phyloP scores from a whole-genome alignment of 2,888 invertebrate genomes.

The Esperia sulphurella region DNA sequence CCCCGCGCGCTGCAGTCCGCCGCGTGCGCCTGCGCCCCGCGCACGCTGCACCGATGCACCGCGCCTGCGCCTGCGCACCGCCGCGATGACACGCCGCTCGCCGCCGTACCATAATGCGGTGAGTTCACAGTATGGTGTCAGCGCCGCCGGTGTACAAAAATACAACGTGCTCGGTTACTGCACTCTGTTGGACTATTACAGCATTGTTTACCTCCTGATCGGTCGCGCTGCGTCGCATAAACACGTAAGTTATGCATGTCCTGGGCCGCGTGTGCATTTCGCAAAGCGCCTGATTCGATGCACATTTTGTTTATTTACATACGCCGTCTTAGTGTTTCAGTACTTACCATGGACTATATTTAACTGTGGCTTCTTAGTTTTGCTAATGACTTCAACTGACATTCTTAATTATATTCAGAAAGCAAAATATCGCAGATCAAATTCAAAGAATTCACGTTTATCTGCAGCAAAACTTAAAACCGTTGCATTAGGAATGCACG shows the following conservation, averaged over 20 bases:
- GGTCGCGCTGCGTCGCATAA: slow-evolving; percentile 41
- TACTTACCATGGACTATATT: neutral
- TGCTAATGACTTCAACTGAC: no score
- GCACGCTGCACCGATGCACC: slow-evolving; percentile 41
- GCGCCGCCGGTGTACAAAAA: neutral
- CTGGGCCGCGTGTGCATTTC: slow-evolving; percentile 49
- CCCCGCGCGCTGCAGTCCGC: slow-evolving; percentile 43
- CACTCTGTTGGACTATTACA: slow-evolving; percentile 40
- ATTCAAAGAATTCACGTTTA: no score
- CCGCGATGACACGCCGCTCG: slow-evolving; percentile 23
- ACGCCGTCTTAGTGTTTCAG: slow-evolving; percentile 11
- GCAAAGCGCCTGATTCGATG: slow-evolving; percentile 50
- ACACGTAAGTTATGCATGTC: slow-evolving; percentile 71
- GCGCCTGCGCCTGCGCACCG: slow-evolving; percentile 35
- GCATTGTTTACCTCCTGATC: slow-evolving; percentile 42
- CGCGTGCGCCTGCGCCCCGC: slow-evolving; percentile 53
- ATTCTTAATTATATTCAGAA: no score
- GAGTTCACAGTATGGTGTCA: neutral
- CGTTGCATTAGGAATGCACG: slow-evolving; percentile 46
- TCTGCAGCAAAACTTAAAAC: slow-evolving; percentile 35
- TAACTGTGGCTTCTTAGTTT: slow-evolving; percentile 8
- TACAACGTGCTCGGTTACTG: slow-evolving; percentile 10
- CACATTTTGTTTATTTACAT: slow-evolving; percentile 56
- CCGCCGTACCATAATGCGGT: neutral
- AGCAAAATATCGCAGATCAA: no score